Base-by-base conservation (phyloP, 1,140 invertebrate genomes). In the Globodera ellingtonae region DNA sequence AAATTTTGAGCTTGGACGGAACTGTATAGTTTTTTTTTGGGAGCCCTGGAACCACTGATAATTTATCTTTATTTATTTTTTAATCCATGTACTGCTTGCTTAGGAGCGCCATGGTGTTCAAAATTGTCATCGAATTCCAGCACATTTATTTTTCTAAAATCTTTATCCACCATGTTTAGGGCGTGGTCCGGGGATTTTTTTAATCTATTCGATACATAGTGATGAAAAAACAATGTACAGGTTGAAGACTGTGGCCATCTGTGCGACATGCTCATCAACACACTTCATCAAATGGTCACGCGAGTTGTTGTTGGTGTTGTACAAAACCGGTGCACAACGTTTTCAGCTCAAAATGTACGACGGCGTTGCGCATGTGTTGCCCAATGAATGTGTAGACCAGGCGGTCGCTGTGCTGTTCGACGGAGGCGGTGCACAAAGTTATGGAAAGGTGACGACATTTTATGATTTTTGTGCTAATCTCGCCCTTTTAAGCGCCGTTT, bases 171-270 rank as follows among this genome's bases (percentile, higher is more conserved):
- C 35, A 35, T 35, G 35, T 35, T 35, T 35, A 35, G 35, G 35
- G 2, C 2, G 35, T 35, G 35, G 3, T 35, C 35, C 35, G 35
- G 35, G 35, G 3, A 3, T 35, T 35, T 35, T 35, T 35, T 35
- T 35, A 35, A 35, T 35, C 35, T 35, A 35, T 35, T 35, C 35
- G 1, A 35, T 35, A 35, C 35, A 35, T 35, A 35, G 1, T 35
- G 35, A 35, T 35, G 35, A 35, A 35, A 35, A 35, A 35, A 35
- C 35, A 35, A 35, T 35, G 35, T 35, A 35, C 24, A 73, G 67
- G 73, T 82, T 10, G 81, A 82, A 44, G 81, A 82, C 35, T 71
- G 67, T 75, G 81, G 82, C 24, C 81, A 82, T 44, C 46, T 82
- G 56, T 50, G 50, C 52, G 72, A 82, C 15, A 48, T 35, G 15